Percentiles rank a stretch among this genome's conserved stretches.
Evolutionary conservation across 37 sponge, comb jelly and placozoan genomes (phyloP).

Genomic region (Hexactinellida sp.): DNA sequence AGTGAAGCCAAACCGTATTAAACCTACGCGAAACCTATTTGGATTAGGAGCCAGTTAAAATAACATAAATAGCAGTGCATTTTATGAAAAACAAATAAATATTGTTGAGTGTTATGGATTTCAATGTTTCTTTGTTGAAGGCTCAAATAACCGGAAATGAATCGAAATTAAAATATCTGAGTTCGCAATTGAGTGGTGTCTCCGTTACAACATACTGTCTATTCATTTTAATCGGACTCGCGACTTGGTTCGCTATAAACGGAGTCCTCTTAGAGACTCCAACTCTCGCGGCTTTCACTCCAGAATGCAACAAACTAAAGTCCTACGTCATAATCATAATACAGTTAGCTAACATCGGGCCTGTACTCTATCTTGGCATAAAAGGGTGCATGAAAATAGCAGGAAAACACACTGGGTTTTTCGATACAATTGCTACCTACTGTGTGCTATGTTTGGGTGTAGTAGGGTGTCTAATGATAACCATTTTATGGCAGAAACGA

Average conservation of each 20-base stretch:
- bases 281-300: not conserved
- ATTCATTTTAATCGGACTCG: not conserved
- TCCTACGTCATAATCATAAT: not conserved
- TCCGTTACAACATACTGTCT: not conserved
- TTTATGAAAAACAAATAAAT: not conserved
- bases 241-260: not conserved
- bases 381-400: not conserved
- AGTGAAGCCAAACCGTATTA: not conserved
- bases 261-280: not conserved
- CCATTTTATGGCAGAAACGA: not conserved
- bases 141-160: constrained; percentile 1
- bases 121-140: not conserved
- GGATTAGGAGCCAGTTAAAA: not conserved
- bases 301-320: not conserved
- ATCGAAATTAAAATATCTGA: not conserved
- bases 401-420: not conserved
- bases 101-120: not conserved
- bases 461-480: not conserved
- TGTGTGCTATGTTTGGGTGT: not conserved
- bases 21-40: constrained; percentile 2
- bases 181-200: not conserved
- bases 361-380: not conserved
- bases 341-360: not conserved
- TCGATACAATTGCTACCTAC: not conserved
- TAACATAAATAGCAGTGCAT: not conserved